Base-by-base conservation (phyloP, 2,888 invertebrate genomes). In the Achlya flavicornis region DNA sequence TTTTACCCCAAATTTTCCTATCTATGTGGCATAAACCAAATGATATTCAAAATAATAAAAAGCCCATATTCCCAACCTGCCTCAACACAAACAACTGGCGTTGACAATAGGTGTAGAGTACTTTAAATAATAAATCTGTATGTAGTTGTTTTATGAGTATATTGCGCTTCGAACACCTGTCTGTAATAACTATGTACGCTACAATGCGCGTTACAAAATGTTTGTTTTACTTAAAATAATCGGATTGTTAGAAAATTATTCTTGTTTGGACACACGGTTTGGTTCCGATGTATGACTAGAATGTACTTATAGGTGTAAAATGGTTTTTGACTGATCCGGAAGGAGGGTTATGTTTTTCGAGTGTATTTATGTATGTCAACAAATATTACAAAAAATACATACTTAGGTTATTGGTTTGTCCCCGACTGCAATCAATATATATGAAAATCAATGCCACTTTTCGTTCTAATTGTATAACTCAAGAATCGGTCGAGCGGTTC, bases 121-220 rank as follows among this genome's bases (percentile, higher is more conserved):
- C 84, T 88, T 87, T 89, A 87, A 90, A 88, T 88, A 86, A 89
- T 87, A 88, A 88, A 88, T 87, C 83, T 80, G 84, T 81, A 81
- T 84, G 78, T 81, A 85, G 88, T 85, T 84, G 85, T 89, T 90
- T 91, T 91, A 92, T 87, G 90, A 89, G 87, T 85, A 70, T 82
- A 79, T 83, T 78, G 82, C 74, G 81, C 78, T 72, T 71, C 69
- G 81, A 85, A 84, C 90, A 90, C 89, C 90, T 90, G 90, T 82
- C 83, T 73, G 76, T 83, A 83, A 85, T 86, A 82, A 60, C 19
- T 57, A 60, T 63, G 67, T 64, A 57, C 62, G 63, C 33, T 71
- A 67, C 46, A 46, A 16, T 73, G 73, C 35, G 12, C 41, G 12
- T 60, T 60, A 67, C 38, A 66, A 76, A 73, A 68, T 61, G 73